Evolutionary conservation across 2,113 vertebrate genomes (phyloP).

Genomic region (Calyptommatus sinebrachiatus): DNA sequence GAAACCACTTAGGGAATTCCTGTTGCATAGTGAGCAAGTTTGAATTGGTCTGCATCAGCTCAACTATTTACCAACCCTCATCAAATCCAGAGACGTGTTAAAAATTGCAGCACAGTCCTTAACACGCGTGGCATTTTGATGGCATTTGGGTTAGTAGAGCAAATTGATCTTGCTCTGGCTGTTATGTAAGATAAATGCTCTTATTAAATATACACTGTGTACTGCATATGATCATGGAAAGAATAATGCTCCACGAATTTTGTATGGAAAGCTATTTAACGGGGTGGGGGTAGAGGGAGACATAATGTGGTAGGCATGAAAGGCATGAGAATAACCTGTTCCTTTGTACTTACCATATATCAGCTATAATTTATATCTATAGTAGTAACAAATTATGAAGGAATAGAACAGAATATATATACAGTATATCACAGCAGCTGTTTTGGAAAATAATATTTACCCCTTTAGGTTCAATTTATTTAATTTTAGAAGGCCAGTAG

Average conservation of each 20-base stretch:
- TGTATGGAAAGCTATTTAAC: not conserved
- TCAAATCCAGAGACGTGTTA: slow-evolving; percentile 5
- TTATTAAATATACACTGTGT: not conserved
- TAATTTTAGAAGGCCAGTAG: too few species aligned
- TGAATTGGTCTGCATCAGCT: not conserved
- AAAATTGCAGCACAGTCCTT: not conserved
- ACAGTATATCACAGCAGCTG: not conserved
- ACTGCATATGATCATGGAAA: not conserved
- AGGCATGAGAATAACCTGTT: not conserved
- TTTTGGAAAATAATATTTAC: too few species aligned
- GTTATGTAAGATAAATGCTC: not conserved
- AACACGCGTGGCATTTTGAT: not conserved
- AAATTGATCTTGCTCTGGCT: not conserved
- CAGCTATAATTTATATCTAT: not conserved
- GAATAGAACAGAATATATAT: not conserved
- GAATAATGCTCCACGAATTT: not conserved
- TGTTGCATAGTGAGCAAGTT: not conserved
- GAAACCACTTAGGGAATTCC: slow-evolving; percentile 23
- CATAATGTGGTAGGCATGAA: not conserved
- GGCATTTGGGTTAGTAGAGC: not conserved
- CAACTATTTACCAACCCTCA: not conserved
- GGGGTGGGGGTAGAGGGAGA: not conserved
- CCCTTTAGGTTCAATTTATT: too few species aligned
- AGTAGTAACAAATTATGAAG: not conserved
- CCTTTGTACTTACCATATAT: not conserved